Conservation (phyloP, 2,888 invertebrate genomes). For the Nomada goodeniana region DNA sequence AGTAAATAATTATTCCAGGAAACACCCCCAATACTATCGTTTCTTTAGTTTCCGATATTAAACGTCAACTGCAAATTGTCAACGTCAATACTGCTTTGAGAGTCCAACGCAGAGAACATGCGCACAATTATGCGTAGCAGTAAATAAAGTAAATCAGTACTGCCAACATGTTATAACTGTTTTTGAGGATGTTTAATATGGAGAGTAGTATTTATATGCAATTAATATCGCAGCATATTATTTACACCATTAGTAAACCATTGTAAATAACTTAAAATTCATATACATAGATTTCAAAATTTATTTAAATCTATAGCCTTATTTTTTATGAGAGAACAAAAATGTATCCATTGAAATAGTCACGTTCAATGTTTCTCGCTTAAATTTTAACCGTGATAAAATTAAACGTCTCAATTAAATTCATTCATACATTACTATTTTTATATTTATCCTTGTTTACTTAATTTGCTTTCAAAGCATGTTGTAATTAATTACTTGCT, state of each 20-base stretch:
- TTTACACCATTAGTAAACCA: no score
- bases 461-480: conserved; percentile 5
- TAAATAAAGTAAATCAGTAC: conserved; percentile 38
- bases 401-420: not conserved
- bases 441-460: not conserved
- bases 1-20: conserved; percentile 31
- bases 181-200: not conserved
- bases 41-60: conserved; percentile 33
- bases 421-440: not conserved
- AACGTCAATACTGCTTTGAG: conserved; percentile 70
- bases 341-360: no score
- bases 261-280: no score
- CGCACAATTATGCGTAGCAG: conserved; percentile 44
- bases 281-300: no score
- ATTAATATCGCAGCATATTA: no score
- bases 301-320: no score
- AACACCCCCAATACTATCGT: conserved; percentile 47
- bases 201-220: no score
- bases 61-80: conserved; percentile 69
- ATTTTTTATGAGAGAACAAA: no score
- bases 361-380: not conserved
- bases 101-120: conserved; percentile 52
- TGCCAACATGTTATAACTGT: conserved; percentile 36
- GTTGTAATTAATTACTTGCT: not conserved
- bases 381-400: not conserved